Evolutionary conservation across 2,797 vertebrate genomes (phyloP).

Genomic region (Danio aesculapii): DNA sequence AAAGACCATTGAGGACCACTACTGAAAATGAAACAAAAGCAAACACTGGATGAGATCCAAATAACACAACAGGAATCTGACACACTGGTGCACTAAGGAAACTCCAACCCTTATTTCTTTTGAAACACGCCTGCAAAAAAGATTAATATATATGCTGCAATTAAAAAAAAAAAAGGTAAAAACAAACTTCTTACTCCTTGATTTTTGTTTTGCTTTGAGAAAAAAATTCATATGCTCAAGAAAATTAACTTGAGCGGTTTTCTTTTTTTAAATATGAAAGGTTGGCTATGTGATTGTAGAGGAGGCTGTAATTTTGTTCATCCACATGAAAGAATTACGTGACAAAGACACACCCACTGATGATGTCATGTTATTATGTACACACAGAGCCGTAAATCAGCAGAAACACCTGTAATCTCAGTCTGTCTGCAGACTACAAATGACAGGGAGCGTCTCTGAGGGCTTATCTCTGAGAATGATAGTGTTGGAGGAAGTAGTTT

Average conservation of each 20-base stretch:
- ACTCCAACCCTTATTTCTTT: neutral
- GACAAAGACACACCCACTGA: constrained; percentile 1
- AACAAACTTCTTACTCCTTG: neutral
- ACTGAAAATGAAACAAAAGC: constrained; percentile 18
- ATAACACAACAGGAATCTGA: neutral
- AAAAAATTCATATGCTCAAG: neutral
- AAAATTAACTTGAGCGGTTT: neutral
- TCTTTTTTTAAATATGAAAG: neutral
- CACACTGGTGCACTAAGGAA: neutral
- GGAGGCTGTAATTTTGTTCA: constrained; percentile 8
- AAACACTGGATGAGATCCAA: constrained; percentile 37
- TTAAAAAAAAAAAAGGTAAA: neutral
- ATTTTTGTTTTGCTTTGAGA: neutral
- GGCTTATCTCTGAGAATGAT: neutral
- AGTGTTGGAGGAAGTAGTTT: neutral
- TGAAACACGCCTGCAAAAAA: neutral
- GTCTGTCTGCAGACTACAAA: constrained; percentile 1
- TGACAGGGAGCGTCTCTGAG: constrained; percentile 6
- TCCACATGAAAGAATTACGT: constrained; percentile 34
- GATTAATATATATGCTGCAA: neutral
- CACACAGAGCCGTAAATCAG: constrained; percentile 31
- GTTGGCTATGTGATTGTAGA: neutral
- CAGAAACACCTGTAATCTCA: constrained; percentile 23
- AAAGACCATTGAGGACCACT: constrained; percentile 12
- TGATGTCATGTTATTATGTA: constrained; percentile 29